Base-by-base conservation (phyloP, 1,140 invertebrate genomes). In the Bombus waltoni region DNA sequence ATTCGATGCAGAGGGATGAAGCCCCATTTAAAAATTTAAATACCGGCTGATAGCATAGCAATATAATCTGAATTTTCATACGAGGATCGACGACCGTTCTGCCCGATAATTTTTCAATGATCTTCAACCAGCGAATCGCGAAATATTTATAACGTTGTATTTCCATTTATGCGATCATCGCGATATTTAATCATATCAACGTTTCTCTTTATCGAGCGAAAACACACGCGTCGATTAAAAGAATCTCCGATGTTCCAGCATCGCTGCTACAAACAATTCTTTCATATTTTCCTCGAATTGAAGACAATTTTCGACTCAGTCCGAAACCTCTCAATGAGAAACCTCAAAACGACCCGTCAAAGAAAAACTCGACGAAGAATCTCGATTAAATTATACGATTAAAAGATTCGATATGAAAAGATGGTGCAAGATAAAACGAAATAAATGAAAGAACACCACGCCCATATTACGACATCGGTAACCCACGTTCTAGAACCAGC, bases 51-150 rank as follows among this genome's bases (percentile, higher is more conserved):
- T 77, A 77, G 15, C 53, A 22, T 28, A 38, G 47, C 35, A 59
- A 57, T 59, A 40, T 65, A 77, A 77, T 77, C 25, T 77, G 38
- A 77, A 77, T 77, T 40, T 77, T 65, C 75, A 38, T 65, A 18
- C 53, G 25, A 9, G 18, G 22, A 53, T 59, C 44, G 74, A 59
- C 25, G 53, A n/a, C 3, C 74, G 10, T 76, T 40, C 59, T 9
- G 2, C 11, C 28, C 53, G 25, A n/a, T 38, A 22, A 15, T 38
- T 76, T 74, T 75, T 75, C 22, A 75, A 75, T 32, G 11, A 57
- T 57, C 73, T 35, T 0, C 4, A 9, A 28, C 25, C 25, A 59
- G 53, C 11, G 59, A 76, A 76, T 38, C 25, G 53, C 6, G 22
- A 28, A 57, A 15, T 10, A 38, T 13, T 74, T 15, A 18, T 10